phyloP scores from a whole-genome alignment of 30 jellyfish, hydroid and myxozoan genomes.

The Catostylus mosaicus region DNA sequence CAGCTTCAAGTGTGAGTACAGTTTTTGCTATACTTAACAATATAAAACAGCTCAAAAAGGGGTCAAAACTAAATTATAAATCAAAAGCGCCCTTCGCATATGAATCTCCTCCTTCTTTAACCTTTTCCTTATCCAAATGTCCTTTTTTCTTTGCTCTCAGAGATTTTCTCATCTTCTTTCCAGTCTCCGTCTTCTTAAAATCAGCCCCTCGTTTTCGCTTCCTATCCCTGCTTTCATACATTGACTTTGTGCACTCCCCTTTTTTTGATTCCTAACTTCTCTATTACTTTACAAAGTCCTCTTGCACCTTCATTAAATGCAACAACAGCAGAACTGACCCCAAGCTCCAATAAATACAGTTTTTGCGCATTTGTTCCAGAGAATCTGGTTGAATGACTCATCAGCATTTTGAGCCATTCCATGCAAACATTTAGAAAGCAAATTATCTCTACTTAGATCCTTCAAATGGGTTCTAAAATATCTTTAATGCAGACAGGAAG shows the following conservation, averaged over 20 bases:
- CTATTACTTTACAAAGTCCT: conserved; percentile 32
- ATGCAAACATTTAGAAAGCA: conserved; percentile 55
- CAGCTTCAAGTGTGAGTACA: neutral
- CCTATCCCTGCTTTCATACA: neutral
- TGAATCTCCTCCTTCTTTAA: conserved; percentile 45
- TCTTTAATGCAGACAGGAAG: conserved; percentile 52
- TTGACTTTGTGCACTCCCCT: conserved; percentile 3
- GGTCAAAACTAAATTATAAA: neutral
- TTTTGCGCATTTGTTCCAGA: conserved; percentile 54
- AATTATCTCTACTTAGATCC: conserved; percentile 34
- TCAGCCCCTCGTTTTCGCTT: conserved; percentile 6
- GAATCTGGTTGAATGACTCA: conserved; percentile 46
- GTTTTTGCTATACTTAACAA: neutral
- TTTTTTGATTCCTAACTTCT: conserved; percentile 20
- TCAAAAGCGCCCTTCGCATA: conserved; percentile 34
- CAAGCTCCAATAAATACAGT: conserved; percentile 27
- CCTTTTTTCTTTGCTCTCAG: conserved; percentile 49
- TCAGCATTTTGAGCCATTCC: conserved; percentile 62
- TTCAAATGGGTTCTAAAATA: conserved; percentile 27
- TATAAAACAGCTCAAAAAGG: neutral
- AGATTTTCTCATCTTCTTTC: conserved; percentile 31
- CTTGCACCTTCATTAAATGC: conserved; percentile 52
- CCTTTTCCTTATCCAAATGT: conserved; percentile 22
- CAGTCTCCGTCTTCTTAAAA: neutral
- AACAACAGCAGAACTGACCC: conserved; percentile 56